These are phyloP conservation scores for Scaptomyza reducta DNA, from an alignment of 2,888 invertebrate genomes.

Conservation along the genomic window DNA sequence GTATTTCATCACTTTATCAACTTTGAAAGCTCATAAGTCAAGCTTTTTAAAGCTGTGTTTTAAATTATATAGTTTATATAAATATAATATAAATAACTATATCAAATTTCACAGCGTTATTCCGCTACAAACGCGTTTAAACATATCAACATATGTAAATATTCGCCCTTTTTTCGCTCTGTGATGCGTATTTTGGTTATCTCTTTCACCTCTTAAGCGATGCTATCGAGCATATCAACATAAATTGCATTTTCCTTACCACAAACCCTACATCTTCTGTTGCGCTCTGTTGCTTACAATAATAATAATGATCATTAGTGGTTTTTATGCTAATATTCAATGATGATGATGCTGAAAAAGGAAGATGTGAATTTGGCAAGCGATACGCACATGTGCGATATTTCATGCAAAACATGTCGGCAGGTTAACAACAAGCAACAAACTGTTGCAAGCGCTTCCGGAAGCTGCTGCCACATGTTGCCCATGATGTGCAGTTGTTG, in stretches of 20 bases:
- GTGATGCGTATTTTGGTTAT: slow-evolving; percentile 20
- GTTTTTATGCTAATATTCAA: slow-evolving; percentile 38
- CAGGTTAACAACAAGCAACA: slow-evolving; percentile 37
- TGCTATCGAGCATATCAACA: slow-evolving; percentile 59
- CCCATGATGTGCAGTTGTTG: slow-evolving; percentile 39
- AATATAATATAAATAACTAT: no score
- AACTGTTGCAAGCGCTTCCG: slow-evolving; percentile 62
- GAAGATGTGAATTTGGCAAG: slow-evolving; percentile 32
- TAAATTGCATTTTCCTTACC: slow-evolving; percentile 52
- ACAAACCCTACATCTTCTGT: slow-evolving; percentile 41
- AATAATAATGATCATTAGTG: slow-evolving; percentile 38
- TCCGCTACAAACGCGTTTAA: not conserved
- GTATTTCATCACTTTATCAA: not conserved
- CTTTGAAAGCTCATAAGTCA: not conserved
- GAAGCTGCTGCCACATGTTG: slow-evolving; percentile 64
- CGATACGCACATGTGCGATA: slow-evolving; percentile 57
- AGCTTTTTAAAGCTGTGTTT: not conserved
- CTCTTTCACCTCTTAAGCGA: slow-evolving; percentile 38
- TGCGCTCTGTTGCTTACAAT: slow-evolving; percentile 62
- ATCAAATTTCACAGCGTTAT: no score
- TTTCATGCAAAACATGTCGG: slow-evolving; percentile 54
- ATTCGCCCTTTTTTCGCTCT: slow-evolving; percentile 1
- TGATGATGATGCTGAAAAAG: slow-evolving; percentile 24
- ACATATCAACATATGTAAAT: not conserved
- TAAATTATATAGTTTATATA: no score